Evolutionary conservation across 2,797 vertebrate genomes (phyloP), one percentile per base, ranked within the genome.

Genomic region (Danio albolineatus): DNA sequence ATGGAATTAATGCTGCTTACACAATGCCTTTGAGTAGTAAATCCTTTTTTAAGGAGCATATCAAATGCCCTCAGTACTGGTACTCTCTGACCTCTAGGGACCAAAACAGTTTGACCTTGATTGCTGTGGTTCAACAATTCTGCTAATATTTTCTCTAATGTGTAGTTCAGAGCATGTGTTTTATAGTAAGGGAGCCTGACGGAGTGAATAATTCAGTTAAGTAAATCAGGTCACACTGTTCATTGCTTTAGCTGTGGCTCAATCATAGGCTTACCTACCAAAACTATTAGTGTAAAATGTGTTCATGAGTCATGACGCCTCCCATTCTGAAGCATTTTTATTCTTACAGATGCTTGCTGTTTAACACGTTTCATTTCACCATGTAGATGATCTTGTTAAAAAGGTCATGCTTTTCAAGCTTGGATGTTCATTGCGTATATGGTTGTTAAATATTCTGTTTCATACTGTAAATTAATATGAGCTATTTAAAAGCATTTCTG

Each of bases 171-270:
- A 16, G 13, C 36, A 13, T 53, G 19, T 54, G 19, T 76, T 76
- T 57, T 64, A 19, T 46, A 21, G 16, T 76, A 56, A 65, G 46
- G 65, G 38, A 36, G 41, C 21, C 74, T 36, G 61, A 56, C 39
- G 36, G 49, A 48, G 19, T 67, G 5, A 77, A 77, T 77, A 77
- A 67, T 77, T 77, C 64, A 77, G 64, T 77, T 77, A 48, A 46
- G 51, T 38, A 67, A 67, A 77, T 77, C 21, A 77, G 75, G 62
- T 38, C 41, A 44, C 17, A 36, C 61, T 17, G 62, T 67, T 67
- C 41, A 12, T 66, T 67, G 38, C 62, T 66, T 54, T 67, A 77
- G 21, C 56, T 5, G 43, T 38, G 57, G 6, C 56, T 73, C 16
- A 5, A 38, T 59, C 43, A 77, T 67, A 57, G 59, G 21, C 21